Evolutionary conservation across 2,797 vertebrate species (phyloP), one percentile per base, ranked within the genome.

Genomic region (Sebastes minor): DNA sequence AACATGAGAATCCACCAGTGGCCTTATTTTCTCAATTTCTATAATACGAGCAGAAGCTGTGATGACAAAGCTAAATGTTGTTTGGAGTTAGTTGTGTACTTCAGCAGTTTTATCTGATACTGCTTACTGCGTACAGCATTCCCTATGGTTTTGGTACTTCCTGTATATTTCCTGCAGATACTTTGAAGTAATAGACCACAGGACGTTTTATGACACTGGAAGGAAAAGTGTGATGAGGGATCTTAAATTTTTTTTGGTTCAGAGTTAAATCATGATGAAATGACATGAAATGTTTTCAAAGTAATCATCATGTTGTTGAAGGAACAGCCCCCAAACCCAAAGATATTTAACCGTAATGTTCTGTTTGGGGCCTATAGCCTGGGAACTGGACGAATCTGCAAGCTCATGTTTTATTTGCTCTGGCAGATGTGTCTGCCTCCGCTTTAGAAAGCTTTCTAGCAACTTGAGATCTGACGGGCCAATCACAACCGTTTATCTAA

Each of bases 1-100:
- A 83, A 82, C 60, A 82, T 13, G 27, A 64, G 56, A 70, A 78
- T 64, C 75, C 66, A 76, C 78, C 76, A 75, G 59, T 52, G 80
- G 67, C 33, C 57, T 70, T 73, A 42, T 85, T 81, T 83, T 76
- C 55, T 35, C 56, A 9, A 18, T 56, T 35, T 83, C 71, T 70
- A 28, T 33, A 28, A 33, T 60, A 30, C 4, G 8, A 72, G 65
- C 60, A 28, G 25, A 35, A 23, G 65, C 71, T 62, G 11, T 55
- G 42, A 74, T 77, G 81, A 79, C 70, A 68, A 70, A 71, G 27
- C 68, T 73, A 70, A 76, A 68, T 80, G 64, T 80, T 76, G 52
- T 82, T 82, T 61, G 72, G 59, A 69, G 62, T 35, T 60, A 61
- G 14, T 65, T 85, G 65, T 78, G 84, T 32, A 63, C 55, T 83